A percentile compares a stretch with the other conserved stretches of the same genome.
These are phyloP conservation scores for Leptinotarsa peninsularis DNA, from an alignment of 2,888 invertebrate species.

Conservation along the genomic window DNA sequence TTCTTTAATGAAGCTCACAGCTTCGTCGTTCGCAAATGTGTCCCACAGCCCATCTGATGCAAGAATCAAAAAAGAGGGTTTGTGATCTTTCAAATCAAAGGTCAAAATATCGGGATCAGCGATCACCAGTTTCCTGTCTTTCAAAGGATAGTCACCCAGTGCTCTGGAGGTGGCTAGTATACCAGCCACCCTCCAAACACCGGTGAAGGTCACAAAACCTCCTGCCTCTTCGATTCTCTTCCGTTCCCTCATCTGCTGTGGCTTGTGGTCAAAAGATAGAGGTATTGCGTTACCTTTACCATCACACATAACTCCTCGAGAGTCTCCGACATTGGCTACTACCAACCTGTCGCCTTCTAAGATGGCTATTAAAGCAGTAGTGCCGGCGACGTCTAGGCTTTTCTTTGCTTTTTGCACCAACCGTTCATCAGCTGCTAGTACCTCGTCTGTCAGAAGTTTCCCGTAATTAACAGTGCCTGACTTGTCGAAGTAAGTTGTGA, in stretches of 20 bases:
- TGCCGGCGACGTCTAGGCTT: slow-evolving; percentile 82
- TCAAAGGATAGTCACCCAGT: slow-evolving; percentile 94
- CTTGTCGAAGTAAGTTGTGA: slow-evolving; percentile 76
- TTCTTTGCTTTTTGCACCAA: slow-evolving; percentile 87
- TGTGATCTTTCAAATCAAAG: slow-evolving; percentile 87
- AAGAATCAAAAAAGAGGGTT: slow-evolving; percentile 89
- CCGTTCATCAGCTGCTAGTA: slow-evolving; percentile 84
- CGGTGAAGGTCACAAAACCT: slow-evolving; percentile 94
- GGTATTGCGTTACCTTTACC: slow-evolving; percentile 89
- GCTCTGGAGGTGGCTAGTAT: slow-evolving; percentile 95
- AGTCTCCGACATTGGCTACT: slow-evolving; percentile 97
- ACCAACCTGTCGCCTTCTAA: slow-evolving; percentile 84
- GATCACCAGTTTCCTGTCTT: slow-evolving; percentile 92
- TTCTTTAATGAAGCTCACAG: slow-evolving; percentile 88
- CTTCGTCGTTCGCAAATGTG: slow-evolving; percentile 94
- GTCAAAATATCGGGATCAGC: slow-evolving; percentile 95
- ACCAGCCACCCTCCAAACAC: slow-evolving; percentile 96
- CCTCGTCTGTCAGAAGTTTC: slow-evolving; percentile 86
- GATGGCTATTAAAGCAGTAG: slow-evolving; percentile 91
- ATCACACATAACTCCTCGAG: slow-evolving; percentile 95
- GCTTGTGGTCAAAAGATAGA: slow-evolving; percentile 96
- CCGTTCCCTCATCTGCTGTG: slow-evolving; percentile 93
- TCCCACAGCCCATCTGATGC: slow-evolving; percentile 98
- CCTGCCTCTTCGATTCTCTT: slow-evolving; percentile 95
- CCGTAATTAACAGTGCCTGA: slow-evolving; percentile 84